Evolutionary conservation across 2,888 invertebrate genomes (phyloP).

Genomic region (Brachyopa scutellaris): DNA sequence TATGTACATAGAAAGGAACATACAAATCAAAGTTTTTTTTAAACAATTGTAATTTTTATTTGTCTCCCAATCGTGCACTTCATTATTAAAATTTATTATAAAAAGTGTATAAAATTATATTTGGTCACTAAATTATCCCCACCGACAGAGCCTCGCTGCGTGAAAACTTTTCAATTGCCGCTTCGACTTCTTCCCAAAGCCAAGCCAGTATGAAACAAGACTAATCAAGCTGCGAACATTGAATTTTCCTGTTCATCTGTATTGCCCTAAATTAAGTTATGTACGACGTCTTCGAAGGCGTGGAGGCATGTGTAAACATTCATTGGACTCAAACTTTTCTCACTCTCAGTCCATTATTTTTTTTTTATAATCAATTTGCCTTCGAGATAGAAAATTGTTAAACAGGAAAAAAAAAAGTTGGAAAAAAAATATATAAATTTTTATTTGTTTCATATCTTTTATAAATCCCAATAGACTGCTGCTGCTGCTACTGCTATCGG

Average conservation of each 20-base stretch:
- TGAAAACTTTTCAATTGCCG: background rate
- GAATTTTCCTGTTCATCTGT: constrained; percentile 37
- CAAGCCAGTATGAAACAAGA: background rate
- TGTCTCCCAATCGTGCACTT: too few species aligned
- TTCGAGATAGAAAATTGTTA: constrained; percentile 27
- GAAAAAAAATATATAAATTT: constrained; percentile 17
- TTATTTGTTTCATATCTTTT: constrained; percentile 43
- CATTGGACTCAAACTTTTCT: constrained; percentile 20
- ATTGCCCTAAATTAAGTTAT: constrained; percentile 19
- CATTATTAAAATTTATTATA: too few species aligned
- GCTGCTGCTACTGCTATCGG: background rate
- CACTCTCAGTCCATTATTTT: background rate
- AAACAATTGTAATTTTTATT: too few species aligned
- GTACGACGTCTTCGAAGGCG: background rate
- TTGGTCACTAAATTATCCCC: background rate
- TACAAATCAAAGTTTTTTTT: too few species aligned
- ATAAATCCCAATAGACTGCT: constrained; percentile 39
- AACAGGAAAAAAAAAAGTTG: constrained; percentile 7
- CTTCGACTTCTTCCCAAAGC: constrained; percentile 1
- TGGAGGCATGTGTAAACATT: constrained; percentile 31
- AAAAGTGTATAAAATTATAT: too few species aligned
- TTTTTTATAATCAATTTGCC: constrained; percentile 50
- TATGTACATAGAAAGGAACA: too few species aligned
- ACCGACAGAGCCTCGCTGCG: background rate
- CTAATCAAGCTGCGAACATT: constrained; percentile 32